Evolutionary conservation across 2,888 invertebrate genomes (phyloP).

Genomic region (Abscondita cerata): DNA sequence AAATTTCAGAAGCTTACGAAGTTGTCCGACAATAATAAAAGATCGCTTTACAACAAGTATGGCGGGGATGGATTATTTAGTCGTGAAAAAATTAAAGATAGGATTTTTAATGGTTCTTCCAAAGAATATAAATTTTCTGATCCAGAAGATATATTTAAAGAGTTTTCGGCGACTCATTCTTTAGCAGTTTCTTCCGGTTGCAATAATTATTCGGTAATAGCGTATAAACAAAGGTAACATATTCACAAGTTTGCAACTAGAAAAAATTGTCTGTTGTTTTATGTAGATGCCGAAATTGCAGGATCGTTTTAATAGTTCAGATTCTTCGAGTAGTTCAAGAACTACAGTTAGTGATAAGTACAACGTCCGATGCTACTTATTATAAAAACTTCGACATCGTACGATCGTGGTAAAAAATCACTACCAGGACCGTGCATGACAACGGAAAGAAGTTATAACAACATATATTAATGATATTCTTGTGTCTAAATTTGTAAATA

Average conservation of each 20-base stretch:
- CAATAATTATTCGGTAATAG: neutral
- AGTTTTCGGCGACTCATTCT: neutral
- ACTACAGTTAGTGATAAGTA: no score
- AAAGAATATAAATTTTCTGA: neutral
- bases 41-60: constrained; percentile 91
- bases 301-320: no score
- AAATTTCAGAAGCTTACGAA: constrained; percentile 99
- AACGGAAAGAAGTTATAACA: neutral
- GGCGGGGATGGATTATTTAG: constrained; percentile 81
- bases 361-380: no score
- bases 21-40: constrained; percentile 97
- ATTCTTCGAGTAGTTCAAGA: no score
- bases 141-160: neutral
- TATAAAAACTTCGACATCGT: no score
- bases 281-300: no score
- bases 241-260: no score
- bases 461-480: neutral
- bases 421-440: neutral
- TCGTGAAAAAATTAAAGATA: neutral
- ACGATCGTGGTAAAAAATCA: neutral
- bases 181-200: neutral
- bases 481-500: neutral
- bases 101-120: neutral
- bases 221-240: no score
- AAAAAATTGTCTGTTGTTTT: no score